phyloP scores from a whole-genome alignment of 2,113 vertebrate species.

The Struthidea cinerea region DNA sequence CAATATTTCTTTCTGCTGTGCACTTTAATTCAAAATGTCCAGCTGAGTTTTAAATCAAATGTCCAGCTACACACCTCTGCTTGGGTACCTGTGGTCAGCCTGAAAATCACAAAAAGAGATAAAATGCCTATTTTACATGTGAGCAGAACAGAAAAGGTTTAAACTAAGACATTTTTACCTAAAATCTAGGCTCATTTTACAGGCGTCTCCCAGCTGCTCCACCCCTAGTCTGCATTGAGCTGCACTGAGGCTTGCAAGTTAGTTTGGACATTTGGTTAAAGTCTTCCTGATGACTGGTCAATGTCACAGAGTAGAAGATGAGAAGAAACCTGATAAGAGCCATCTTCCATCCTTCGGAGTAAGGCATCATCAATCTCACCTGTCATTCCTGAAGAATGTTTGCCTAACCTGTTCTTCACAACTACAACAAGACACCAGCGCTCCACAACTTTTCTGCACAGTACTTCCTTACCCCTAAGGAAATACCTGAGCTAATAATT shows the following conservation, averaged over 20 bases:
- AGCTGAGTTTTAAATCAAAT: not conserved
- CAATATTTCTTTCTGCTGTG: not conserved
- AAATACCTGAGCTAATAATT: not conserved
- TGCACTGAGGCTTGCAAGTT: not conserved
- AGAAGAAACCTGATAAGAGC: not conserved
- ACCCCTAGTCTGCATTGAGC: fast-evolving
- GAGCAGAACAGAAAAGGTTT: not conserved
- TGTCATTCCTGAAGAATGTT: not conserved
- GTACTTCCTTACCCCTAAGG: not conserved
- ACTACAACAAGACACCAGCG: not conserved
- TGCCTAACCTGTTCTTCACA: not conserved
- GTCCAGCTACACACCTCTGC: not conserved
- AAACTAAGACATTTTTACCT: not conserved
- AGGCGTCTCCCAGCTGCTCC: not conserved
- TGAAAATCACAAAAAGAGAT: not conserved
- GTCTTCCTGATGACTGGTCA: not conserved
- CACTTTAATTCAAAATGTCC: not conserved
- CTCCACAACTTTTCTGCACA: not conserved
- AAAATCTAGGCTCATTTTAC: not conserved
- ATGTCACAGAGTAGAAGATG: not conserved
- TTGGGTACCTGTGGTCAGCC: not conserved
- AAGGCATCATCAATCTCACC: not conserved
- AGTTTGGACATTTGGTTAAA: not conserved
- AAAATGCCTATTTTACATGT: not conserved
- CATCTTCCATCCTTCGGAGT: not conserved